Evolutionary conservation across 1,140 invertebrate genomes (phyloP).

Genomic region (Agrypnia vestita): DNA sequence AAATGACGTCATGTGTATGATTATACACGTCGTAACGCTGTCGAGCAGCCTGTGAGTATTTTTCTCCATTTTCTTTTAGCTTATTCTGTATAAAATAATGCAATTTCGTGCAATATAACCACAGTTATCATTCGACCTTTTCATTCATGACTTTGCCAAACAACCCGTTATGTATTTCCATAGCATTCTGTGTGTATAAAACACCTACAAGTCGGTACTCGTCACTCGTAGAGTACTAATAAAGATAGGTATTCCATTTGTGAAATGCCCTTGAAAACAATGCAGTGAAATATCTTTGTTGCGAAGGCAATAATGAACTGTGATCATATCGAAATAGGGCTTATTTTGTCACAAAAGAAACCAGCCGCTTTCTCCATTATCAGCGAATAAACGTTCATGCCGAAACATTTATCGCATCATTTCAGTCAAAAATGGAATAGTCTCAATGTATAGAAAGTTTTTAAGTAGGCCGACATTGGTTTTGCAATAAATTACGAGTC

Average conservation of each 20-base stretch:
- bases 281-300: slow-evolving; percentile 67
- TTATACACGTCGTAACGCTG: slow-evolving; percentile 70
- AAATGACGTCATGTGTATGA: slow-evolving; percentile 74
- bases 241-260: slow-evolving; percentile 60
- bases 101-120: slow-evolving; percentile 17
- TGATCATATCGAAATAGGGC: neutral
- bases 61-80: slow-evolving; percentile 68
- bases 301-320: slow-evolving; percentile 47
- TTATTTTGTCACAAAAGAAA: slow-evolving; percentile 14
- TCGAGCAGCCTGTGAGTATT: slow-evolving; percentile 72
- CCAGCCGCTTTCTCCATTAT: slow-evolving; percentile 16
- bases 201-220: slow-evolving; percentile 42
- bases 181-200: slow-evolving; percentile 30
- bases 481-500: slow-evolving; percentile 42
- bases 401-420: slow-evolving; percentile 13
- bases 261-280: slow-evolving; percentile 72
- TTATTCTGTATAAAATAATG: slow-evolving; percentile 48
- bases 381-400: slow-evolving; percentile 3
- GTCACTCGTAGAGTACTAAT: neutral
- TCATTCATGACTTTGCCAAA: slow-evolving; percentile 48
- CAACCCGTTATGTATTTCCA: slow-evolving; percentile 33
- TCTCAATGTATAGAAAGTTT: slow-evolving; percentile 68
- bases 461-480: slow-evolving; percentile 51
- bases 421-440: slow-evolving; percentile 68
- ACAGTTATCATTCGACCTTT: slow-evolving; percentile 25